Evolutionary conservation across 2,888 invertebrate genomes (phyloP), one percentile per base, ranked within the genome.

Genomic region (Limnephilus rhombicus): DNA sequence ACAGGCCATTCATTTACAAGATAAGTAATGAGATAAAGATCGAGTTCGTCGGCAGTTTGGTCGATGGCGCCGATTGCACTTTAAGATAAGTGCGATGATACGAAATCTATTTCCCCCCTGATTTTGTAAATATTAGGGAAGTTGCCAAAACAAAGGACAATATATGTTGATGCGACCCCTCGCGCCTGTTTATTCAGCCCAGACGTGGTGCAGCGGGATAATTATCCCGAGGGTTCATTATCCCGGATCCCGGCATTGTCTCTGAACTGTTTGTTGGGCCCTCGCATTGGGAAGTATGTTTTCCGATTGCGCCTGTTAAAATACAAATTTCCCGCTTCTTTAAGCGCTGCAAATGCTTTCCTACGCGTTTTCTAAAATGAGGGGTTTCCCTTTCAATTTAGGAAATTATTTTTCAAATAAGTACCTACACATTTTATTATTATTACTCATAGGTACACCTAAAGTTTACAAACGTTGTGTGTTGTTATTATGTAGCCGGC

Each of bases 241-340:
- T 89, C 49, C 82, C 90, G 49, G 49, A 82, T 80, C 49, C 82
- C 90, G 49, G 34, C 90, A 90, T 81, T 90, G 90, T 81, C 82
- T 68, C 80, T 4, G 41, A 80, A 12, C 45, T 24, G 34, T 80
- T 80, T 89, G 37, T 37, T 37, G 88, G 80, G 37, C 88, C 53
- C 24, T n/a, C n/a, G 13, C 2, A 45, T 85, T 37, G 86, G 29
- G 45, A 86, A 45, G 18, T 49, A 12, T 68, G 68, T 24, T 68
- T 68, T 68, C n/a, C 24, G 68, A 68, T 68, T 24, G 68, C n/a
- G 24, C 24, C n/a, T 24, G 7, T 68, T 68, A 68, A 82, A 82
- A 68, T n/a, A 68, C 24, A 24, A 24, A 83, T 31, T 18, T 82
- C 15, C 82, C 31, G 18, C 82, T 29, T 83, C 15, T 83, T 83